A percentile compares a stretch with the other conserved stretches of the same genome.
Conservation (phyloP, 2,888 invertebrate genomes). For the Drosophila anomelani region DNA sequence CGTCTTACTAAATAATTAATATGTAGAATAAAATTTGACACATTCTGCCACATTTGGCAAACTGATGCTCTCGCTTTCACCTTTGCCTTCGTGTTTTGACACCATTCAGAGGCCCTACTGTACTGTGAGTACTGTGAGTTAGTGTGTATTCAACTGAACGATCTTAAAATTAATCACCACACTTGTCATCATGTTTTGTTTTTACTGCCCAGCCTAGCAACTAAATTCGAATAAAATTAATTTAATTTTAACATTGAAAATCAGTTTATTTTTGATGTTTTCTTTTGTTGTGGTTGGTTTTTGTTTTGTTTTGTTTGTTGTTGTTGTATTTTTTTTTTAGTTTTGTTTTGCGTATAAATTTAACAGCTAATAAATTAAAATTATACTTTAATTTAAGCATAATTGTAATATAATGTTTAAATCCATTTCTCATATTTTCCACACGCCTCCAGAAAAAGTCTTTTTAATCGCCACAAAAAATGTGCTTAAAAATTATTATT, state of each 20-base stretch:
- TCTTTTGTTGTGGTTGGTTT: constrained; percentile 57
- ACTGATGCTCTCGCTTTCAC: constrained; percentile 42
- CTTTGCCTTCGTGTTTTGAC: constrained; percentile 41
- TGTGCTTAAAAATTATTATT: constrained; percentile 74
- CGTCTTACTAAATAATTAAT: constrained; percentile 60
- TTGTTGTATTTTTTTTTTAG: constrained; percentile 53
- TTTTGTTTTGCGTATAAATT: constrained; percentile 73
- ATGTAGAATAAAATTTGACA: constrained; percentile 72
- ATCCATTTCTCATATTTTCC: constrained; percentile 61
- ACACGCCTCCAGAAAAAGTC: constrained; percentile 68
- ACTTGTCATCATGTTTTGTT: constrained; percentile 42
- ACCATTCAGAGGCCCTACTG: constrained; percentile 26
- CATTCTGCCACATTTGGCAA: constrained; percentile 49
- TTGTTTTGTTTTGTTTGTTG: constrained; percentile 55
- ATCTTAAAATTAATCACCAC: constrained; percentile 48
- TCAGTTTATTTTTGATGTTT: constrained; percentile 65
- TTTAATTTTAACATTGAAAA: constrained; percentile 77
- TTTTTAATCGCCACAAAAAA: constrained; percentile 78
- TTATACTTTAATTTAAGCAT: constrained; percentile 72
- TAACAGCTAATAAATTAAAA: constrained; percentile 79
- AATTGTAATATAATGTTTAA: constrained; percentile 66
- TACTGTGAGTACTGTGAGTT: constrained; percentile 8
- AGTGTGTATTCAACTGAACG: constrained; percentile 29
- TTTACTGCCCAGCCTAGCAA: constrained; percentile 72
- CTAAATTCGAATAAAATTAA: constrained; percentile 65